Evolutionary conservation across 1,140 invertebrate species (phyloP).

Genomic region (Neodiprion lecontei): DNA sequence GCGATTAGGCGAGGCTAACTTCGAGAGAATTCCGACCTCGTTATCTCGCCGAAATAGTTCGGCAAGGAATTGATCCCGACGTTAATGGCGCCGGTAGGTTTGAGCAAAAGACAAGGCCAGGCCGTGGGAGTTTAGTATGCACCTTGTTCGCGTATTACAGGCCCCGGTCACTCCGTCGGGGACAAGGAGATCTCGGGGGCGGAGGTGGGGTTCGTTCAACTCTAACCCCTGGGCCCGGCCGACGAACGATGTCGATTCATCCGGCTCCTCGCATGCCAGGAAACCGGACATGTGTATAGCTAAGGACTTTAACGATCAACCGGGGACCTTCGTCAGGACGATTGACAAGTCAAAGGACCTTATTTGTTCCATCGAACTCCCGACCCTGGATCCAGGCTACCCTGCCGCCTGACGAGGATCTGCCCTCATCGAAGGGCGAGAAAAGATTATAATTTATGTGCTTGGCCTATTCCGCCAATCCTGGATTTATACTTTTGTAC

Average conservation of each 20-base stretch:
- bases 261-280: not conserved
- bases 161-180: not conserved
- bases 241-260: not conserved
- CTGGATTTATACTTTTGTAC: too few species aligned
- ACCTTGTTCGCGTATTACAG: too few species aligned
- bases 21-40: not conserved
- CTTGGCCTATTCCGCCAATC: too few species aligned
- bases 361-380: constrained; percentile 28
- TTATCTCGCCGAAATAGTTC: constrained; percentile 7
- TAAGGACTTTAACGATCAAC: constrained; percentile 25
- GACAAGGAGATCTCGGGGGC: not conserved
- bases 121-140: too few species aligned
- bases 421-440: too few species aligned
- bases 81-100: not conserved
- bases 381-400: not conserved
- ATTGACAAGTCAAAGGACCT: constrained; percentile 25
- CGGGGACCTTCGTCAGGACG: constrained; percentile 24
- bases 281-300: not conserved
- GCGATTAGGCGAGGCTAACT: not conserved
- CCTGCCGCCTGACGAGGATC: too few species aligned
- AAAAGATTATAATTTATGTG: too few species aligned
- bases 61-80: not conserved
- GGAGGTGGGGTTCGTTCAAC: not conserved
- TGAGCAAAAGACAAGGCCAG: not conserved
- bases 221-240: not conserved